phyloP scores from a whole-genome alignment of 1,140 invertebrate species.

The Halotydeus destructor region DNA sequence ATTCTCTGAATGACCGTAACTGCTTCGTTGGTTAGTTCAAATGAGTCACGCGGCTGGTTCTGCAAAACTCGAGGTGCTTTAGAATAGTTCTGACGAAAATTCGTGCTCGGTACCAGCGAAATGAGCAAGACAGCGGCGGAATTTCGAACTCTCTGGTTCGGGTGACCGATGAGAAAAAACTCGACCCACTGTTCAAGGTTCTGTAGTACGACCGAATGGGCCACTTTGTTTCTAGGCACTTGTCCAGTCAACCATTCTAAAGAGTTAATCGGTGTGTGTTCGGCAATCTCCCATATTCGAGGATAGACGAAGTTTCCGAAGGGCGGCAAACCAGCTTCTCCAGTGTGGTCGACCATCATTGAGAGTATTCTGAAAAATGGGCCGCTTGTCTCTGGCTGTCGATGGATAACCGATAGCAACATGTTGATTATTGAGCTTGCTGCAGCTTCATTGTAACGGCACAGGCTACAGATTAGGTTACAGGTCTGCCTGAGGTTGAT shows the following conservation, averaged over 20 bases:
- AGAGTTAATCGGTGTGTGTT: conserved; percentile 66
- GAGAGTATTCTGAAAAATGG: conserved; percentile 71
- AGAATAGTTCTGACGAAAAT: conserved; percentile 64
- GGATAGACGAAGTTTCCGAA: conserved; percentile 68
- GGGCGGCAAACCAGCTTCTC: conserved; percentile 42
- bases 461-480: conserved; percentile 72
- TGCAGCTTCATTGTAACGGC: conserved; percentile 64
- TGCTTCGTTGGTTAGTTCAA: conserved; percentile 11
- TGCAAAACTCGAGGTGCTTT: conserved; percentile 8
- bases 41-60: conserved; percentile 1
- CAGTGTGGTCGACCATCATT: conserved; percentile 25
- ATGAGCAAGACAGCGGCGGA: conserved; percentile 66
- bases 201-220: conserved; percentile 65
- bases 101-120: conserved; percentile 60
- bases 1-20: conserved; percentile 9
- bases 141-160: conserved; percentile 59
- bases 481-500: conserved; percentile 76
- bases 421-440: conserved; percentile 56
- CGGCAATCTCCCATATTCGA: conserved; percentile 67
- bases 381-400: conserved; percentile 54
- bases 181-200: conserved; percentile 72
- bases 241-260: conserved; percentile 67
- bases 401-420: conserved; percentile 69
- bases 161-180: conserved; percentile 61
- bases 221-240: conserved; percentile 62